phyloP scores from a whole-genome alignment of 2,888 invertebrate species.

The Salpingus planirostris region DNA sequence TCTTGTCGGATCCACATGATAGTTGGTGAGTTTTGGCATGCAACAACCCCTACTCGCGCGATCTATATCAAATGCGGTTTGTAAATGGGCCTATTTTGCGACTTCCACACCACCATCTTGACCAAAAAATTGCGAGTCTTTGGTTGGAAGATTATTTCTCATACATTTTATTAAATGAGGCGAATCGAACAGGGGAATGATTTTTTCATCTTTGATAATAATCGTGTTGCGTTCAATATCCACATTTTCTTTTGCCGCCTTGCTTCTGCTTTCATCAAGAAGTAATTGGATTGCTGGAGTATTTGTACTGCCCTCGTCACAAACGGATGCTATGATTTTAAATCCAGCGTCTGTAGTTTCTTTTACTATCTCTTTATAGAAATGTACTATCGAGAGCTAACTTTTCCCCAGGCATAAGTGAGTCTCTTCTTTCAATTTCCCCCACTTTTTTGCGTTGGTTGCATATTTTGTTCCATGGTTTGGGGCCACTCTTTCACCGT shows the following conservation, averaged over 20 bases:
- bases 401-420: too few relatives aligned
- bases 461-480: too few relatives aligned
- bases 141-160: neutral
- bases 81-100: neutral
- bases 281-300: neutral
- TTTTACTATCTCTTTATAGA: neutral
- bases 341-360: neutral
- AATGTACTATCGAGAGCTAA: too few relatives aligned
- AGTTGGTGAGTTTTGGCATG: neutral
- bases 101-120: neutral
- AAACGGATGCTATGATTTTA: too few relatives aligned
- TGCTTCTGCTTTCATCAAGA: neutral
- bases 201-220: neutral
- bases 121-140: neutral
- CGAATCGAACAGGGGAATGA: neutral
- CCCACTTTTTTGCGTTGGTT: too few relatives aligned
- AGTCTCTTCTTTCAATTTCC: too few relatives aligned
- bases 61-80: neutral
- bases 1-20: neutral
- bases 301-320: neutral
- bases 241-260: too few relatives aligned
- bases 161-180: slow-evolving; percentile 1
- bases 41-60: neutral
- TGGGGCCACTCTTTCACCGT: too few relatives aligned
- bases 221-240: neutral